Conservation (phyloP, 30 jellyfish, hydroid and myxozoan genomes). For the Mastigias papua region DNA sequence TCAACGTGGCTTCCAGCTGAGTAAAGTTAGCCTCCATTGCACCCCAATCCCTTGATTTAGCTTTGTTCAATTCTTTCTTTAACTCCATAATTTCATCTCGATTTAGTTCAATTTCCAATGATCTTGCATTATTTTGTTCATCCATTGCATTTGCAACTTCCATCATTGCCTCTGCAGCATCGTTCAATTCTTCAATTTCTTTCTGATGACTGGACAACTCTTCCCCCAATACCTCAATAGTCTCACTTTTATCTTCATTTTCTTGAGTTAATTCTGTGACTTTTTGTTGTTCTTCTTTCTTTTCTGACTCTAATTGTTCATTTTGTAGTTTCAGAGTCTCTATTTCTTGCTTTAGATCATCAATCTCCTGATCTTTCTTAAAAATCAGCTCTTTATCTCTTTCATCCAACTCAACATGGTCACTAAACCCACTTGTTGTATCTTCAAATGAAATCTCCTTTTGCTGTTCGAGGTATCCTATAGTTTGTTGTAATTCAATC, state of each 20-base stretch:
- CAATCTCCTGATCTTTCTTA: neutral
- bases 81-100: constrained; percentile 12
- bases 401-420: constrained; percentile 6
- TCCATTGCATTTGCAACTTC: constrained; percentile 43
- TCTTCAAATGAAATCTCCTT: constrained; percentile 26
- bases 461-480: constrained; percentile 11
- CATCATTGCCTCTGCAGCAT: constrained; percentile 46
- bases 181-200: constrained; percentile 21
- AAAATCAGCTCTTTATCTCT: neutral
- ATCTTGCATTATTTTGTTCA: constrained; percentile 29
- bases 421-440: constrained; percentile 61
- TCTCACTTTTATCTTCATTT: constrained; percentile 11
- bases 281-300: constrained; percentile 3
- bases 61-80: constrained; percentile 4
- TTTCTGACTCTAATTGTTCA: neutral
- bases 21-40: constrained; percentile 3
- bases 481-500: neutral
- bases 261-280: neutral
- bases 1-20: neutral
- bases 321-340: neutral
- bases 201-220: constrained; percentile 25
- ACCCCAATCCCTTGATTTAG: constrained; percentile 2
- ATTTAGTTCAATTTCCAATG: constrained; percentile 22
- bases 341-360: neutral
- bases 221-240: neutral